Percentiles rank a stretch among this genome's conserved stretches.
Conservation (phyloP, 1,140 invertebrate species). For the Philopotamus ludificatus region DNA sequence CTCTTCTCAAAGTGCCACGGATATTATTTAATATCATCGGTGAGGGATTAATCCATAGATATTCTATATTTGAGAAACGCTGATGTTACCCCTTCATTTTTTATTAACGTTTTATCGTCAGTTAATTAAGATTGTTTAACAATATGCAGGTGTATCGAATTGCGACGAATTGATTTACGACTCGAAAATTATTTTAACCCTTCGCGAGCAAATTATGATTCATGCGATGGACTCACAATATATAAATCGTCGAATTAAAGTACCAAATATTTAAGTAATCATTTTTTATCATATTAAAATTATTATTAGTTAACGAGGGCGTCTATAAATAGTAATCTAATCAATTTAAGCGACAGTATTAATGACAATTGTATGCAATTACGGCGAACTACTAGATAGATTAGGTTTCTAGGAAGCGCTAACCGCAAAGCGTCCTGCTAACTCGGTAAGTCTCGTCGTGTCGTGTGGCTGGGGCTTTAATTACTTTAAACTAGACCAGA, state of each 20-base stretch:
- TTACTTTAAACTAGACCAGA: constrained; percentile 2
- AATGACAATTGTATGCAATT: constrained; percentile 38
- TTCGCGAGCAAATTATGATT: not conserved
- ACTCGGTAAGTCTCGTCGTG: constrained; percentile 25
- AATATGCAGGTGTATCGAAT: constrained; percentile 26
- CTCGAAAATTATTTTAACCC: constrained; percentile 9
- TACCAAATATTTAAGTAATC: no score
- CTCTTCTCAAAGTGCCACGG: no score
- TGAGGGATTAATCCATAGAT: not conserved
- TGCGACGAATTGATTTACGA: constrained; percentile 22
- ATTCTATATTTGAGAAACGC: not conserved
- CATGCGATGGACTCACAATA: not conserved
- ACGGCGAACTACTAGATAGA: constrained; percentile 30
- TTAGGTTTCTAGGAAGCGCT: constrained; percentile 33
- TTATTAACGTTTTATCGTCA: constrained; percentile 19
- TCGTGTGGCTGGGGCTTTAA: constrained; percentile 7
- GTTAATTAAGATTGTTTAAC: not conserved
- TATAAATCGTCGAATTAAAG: not conserved
- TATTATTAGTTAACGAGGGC: no score
- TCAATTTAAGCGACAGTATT: constrained; percentile 1
- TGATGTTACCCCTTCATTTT: not conserved
- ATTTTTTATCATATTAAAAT: no score
- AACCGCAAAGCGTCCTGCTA: constrained; percentile 33
- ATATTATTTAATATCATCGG: no score
- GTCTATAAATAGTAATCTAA: no score